Base-by-base conservation (phyloP, 2,113 vertebrate genomes). In the Podarcis raffonei region DNA sequence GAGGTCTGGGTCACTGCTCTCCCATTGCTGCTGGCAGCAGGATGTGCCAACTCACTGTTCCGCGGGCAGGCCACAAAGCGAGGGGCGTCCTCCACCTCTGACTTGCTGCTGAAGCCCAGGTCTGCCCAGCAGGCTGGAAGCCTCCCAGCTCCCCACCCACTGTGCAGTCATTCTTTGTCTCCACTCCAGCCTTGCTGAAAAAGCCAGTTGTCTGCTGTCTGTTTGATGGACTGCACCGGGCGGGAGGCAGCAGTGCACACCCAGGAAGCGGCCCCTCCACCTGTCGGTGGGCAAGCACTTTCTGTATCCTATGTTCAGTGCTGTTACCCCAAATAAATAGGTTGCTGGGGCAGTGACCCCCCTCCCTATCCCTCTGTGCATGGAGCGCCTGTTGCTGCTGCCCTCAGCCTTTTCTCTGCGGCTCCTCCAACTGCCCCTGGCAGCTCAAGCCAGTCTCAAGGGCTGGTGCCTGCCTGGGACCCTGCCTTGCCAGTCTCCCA, bases 1-100 rank as follows among this genome's bases (percentile, higher is more conserved):
- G 0, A 0, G 0, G 23, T 25, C 18, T 5, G 0, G 0, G 0
- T 13, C 0, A 0, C 57, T 39, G 5, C 53, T 6, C 11, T 80
- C 65, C 59, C 75, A 53, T 83, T 30, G 22, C 0, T 18, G 0
- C 1, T 39, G 35, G 16, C 57, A 75, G 53, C 71, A 39, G 83
- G 23, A 39, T 78, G 84, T 42, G 30, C 75, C 75, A 68, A 32
- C 27, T 27, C 16, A 62, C 18, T 18, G 15, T 62, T 62, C 59
- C 9, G 48, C 37, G 23, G 6, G 18, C 37, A 35, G 39, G 6
- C 6, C n/a, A 27, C 65, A 35, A 68, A 27, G 22, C 3, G 16
- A 13, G 9, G 32, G 42, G 20, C 11, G 2, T 6, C 20, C 32
- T 22, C 53, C 35, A 30, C 48, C 42, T 27, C 35, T 77, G 81